These are phyloP conservation scores for Antechinus stuartii DNA, from an alignment of 2,113 vertebrate species.

Conservation along the genomic window DNA sequence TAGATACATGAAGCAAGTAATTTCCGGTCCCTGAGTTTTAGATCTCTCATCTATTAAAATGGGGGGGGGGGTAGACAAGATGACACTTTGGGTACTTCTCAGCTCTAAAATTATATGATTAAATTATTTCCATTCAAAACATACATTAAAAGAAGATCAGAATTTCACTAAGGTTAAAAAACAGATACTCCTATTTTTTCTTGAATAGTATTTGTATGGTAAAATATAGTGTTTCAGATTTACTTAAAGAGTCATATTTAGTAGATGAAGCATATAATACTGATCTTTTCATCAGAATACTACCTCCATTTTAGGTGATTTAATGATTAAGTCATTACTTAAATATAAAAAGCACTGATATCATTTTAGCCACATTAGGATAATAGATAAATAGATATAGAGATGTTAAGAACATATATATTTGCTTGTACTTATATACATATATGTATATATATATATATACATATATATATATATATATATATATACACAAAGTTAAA, in stretches of 20 bases:
- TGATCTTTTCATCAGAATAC: too few relatives aligned
- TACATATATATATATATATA: too few relatives aligned
- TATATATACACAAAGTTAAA: too few relatives aligned
- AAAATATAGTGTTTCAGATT: constrained; percentile 1
- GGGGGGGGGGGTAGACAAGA: background rate
- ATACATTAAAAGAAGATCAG: background rate
- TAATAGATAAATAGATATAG: too few relatives aligned
- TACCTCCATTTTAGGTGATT: too few relatives aligned
- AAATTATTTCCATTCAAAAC: background rate
- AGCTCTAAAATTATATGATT: background rate
- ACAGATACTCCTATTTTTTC: background rate
- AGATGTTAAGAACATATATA: too few relatives aligned
- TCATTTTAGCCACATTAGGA: too few relatives aligned
- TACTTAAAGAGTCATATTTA: background rate
- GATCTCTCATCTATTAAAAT: background rate
- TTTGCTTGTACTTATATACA: too few relatives aligned
- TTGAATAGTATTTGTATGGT: background rate
- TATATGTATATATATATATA: too few relatives aligned
- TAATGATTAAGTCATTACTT: too few relatives aligned
- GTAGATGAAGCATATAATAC: background rate
- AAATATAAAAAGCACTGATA: too few relatives aligned
- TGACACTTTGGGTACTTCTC: background rate
- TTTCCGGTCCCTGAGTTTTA: background rate
- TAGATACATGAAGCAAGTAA: background rate
- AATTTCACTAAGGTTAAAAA: background rate